Percentiles rank a stretch among this genome's conserved stretches.
Conservation (phyloP, 2,113 vertebrate genomes). For the Vidua macroura region DNA sequence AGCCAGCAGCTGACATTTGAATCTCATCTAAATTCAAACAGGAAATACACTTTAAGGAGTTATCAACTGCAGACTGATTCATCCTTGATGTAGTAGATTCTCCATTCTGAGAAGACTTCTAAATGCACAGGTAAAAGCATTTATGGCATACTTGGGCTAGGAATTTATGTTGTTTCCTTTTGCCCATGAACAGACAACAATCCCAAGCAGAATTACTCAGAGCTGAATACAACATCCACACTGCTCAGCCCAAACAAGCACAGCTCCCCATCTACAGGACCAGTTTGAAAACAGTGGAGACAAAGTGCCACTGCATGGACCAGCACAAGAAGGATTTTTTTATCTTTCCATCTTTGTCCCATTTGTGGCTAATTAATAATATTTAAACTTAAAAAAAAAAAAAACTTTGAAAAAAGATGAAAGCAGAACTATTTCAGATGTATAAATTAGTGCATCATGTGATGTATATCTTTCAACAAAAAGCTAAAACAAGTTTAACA, state of each 20-base stretch:
- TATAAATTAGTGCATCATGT: background rate
- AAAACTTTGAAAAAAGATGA: background rate
- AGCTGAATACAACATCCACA: background rate
- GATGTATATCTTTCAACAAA: background rate
- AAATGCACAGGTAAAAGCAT: background rate
- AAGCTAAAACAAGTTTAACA: background rate
- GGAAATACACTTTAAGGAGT: background rate
- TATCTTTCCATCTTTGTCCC: background rate
- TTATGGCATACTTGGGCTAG: background rate
- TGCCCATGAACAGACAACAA: background rate
- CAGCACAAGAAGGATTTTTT: background rate
- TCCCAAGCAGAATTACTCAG: background rate
- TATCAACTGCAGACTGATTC: background rate
- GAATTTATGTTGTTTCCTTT: background rate
- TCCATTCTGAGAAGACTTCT: background rate
- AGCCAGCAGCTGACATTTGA: background rate
- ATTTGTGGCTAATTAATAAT: background rate
- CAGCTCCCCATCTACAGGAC: background rate
- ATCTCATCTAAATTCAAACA: conserved; percentile 24
- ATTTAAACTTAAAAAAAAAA: background rate
- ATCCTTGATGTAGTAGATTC: background rate
- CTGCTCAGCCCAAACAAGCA: background rate
- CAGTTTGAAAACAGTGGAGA: background rate
- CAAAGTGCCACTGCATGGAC: background rate
- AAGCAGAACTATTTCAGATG: background rate